Evolutionary conservation across 2,797 vertebrate genomes (phyloP).

Genomic region (Eleutherodactylus coqui): DNA sequence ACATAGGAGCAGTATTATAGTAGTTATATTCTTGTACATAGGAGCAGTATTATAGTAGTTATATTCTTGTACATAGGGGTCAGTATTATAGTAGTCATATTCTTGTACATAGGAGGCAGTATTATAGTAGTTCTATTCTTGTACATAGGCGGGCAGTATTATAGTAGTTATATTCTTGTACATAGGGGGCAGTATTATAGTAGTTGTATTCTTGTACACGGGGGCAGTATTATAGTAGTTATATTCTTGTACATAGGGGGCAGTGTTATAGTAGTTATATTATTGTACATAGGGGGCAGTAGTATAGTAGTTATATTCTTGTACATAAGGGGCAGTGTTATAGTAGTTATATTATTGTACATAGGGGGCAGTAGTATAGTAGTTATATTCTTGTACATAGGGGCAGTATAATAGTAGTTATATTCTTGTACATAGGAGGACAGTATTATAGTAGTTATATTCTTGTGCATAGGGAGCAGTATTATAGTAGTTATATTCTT

Average conservation of each 20-base stretch:
- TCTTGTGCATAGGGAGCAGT: no score
- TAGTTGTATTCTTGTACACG: neutral
- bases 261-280: constrained; percentile 4
- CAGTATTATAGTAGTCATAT: constrained; percentile 18
- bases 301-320: constrained; percentile 5
- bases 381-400: neutral
- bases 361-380: neutral
- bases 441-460: no score
- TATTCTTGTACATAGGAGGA: no score
- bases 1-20: constrained; percentile 7
- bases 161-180: constrained; percentile 19
- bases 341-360: neutral
- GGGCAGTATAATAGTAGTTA: no score
- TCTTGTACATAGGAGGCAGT: neutral
- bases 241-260: constrained; percentile 3
- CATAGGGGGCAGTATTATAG: neutral
- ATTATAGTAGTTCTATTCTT: constrained; percentile 13
- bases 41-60: constrained; percentile 3
- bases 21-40: constrained; percentile 15
- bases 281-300: neutral
- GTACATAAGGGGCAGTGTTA: neutral
- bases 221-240: neutral
- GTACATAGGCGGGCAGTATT: neutral
- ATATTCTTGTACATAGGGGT: neutral
- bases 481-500: no score